These are phyloP conservation scores for Scaptomyza tumidula DNA, from an alignment of 2,888 invertebrate genomes.

Conservation along the genomic window DNA sequence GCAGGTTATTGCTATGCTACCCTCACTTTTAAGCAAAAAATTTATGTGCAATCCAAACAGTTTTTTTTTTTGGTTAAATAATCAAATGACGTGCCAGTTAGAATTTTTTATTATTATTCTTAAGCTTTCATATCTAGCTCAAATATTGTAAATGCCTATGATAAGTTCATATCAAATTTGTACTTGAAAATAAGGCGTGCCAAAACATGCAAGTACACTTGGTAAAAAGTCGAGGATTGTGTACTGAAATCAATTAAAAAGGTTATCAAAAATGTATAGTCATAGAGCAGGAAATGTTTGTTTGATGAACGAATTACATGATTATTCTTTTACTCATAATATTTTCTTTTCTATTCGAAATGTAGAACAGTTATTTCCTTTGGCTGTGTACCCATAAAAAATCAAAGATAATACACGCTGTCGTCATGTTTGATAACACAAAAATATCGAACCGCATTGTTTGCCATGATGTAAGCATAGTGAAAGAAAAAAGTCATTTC, in stretches of 20 bases:
- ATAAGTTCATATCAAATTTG: slow-evolving; percentile 11
- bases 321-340: neutral
- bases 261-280: neutral
- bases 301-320: neutral
- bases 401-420: slow-evolving; percentile 36
- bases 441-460: slow-evolving; percentile 40
- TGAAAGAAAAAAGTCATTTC: slow-evolving; percentile 29
- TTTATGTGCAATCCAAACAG: slow-evolving; percentile 8
- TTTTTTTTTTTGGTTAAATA: slow-evolving; percentile 24
- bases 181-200: slow-evolving; percentile 25
- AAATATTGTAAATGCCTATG: slow-evolving; percentile 24
- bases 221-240: neutral
- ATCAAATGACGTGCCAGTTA: neutral
- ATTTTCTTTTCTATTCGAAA: neutral
- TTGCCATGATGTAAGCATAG: slow-evolving; percentile 47
- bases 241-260: neutral
- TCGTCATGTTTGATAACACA: slow-evolving; percentile 53
- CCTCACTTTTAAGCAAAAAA: slow-evolving; percentile 35
- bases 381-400: slow-evolving; percentile 2
- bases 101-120: neutral
- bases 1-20: slow-evolving; percentile 13
- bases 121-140: slow-evolving; percentile 33
- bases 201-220: neutral
- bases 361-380: neutral
- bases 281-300: neutral